Evolutionary conservation across 2,113 vertebrate genomes (phyloP).

Genomic region (Potamarius usumacintae): DNA sequence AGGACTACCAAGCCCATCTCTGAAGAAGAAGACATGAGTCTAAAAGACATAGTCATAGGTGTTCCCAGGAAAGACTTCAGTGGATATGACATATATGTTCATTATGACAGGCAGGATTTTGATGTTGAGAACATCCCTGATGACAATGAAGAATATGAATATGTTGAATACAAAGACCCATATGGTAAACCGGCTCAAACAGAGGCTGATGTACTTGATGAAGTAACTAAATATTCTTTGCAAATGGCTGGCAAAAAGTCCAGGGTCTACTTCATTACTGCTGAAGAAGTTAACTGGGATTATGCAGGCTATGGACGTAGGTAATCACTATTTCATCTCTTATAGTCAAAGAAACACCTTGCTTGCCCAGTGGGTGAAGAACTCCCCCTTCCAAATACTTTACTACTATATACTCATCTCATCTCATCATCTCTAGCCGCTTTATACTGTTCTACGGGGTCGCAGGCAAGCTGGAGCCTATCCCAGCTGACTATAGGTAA

Average conservation of each 20-base stretch:
- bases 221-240: conserved; percentile 76
- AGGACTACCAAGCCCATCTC: conserved; percentile 50
- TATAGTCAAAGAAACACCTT: not conserved
- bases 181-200: conserved; percentile 72
- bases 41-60: conserved; percentile 73
- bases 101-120: conserved; percentile 43
- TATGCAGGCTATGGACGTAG: conserved; percentile 76
- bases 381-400: too few relatives aligned
- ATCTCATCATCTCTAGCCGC: too few relatives aligned
- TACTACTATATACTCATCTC: too few relatives aligned
- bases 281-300: conserved; percentile 88
- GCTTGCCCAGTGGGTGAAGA: not conserved
- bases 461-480: too few relatives aligned
- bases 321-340: conserved; percentile 54
- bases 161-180: conserved; percentile 82
- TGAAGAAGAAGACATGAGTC: conserved; percentile 61
- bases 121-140: conserved; percentile 23
- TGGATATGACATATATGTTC: conserved; percentile 76
- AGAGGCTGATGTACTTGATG: conserved; percentile 68
- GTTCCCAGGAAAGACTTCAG: conserved; percentile 78
- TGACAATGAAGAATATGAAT: conserved; percentile 71
- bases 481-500: too few relatives aligned
- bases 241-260: conserved; percentile 72
- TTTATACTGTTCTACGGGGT: too few relatives aligned
- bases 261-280: conserved; percentile 86